Evolutionary conservation across 2,888 invertebrate species (phyloP), one percentile per base, ranked within the genome.

Genomic region (Ecliptopera silaceata): DNA sequence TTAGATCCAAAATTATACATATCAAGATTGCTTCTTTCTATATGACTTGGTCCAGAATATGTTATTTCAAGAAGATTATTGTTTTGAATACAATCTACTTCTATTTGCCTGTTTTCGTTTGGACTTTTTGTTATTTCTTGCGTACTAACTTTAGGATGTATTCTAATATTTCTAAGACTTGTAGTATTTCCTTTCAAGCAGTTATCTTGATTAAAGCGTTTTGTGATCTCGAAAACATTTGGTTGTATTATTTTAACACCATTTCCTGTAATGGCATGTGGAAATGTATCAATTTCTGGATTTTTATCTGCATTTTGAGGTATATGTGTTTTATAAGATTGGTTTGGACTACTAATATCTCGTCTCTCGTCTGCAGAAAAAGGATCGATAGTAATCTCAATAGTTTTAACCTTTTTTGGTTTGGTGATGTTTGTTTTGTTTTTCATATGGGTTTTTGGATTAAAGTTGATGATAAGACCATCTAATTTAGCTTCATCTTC

Each of bases 401-500:
- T 48, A 0, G 43, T 44, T 53, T 41, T 49, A 4, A 58, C 34
- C 11, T 2, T 38, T 4, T 49, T 45, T 22, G 29, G 11, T 10
- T 42, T 36, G 4, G 2, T 36, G 8, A 20, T 6, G 22, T 46
- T n/a, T n/a, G n/a, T n/a, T n/a, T n/a, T n/a, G n/a, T n/a, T n/a
- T n/a, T n/a, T n/a, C n/a, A n/a, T n/a, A n/a, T n/a, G 12, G 2
- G 11, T 12, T 3, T 41, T 13, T 18, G 47, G 10, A 1, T 54
- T 29, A 12, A 44, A 39, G 43, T 76, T 71, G 6, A 69, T 59
- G 1, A 77, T 65, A 2, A 72, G 49, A 2, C 73, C 74, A 3
- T 70, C 64, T 15, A 60, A 59, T 46, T 69, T 69, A 3, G 88
- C 84, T 62, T 87, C 86, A 1, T 65, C 63, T 73, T 88, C 88